Evolutionary conservation across 23 tunicate species (phyloP), one percentile per base, ranked within the genome.

Genomic region (Clavelina lepadiformis): DNA sequence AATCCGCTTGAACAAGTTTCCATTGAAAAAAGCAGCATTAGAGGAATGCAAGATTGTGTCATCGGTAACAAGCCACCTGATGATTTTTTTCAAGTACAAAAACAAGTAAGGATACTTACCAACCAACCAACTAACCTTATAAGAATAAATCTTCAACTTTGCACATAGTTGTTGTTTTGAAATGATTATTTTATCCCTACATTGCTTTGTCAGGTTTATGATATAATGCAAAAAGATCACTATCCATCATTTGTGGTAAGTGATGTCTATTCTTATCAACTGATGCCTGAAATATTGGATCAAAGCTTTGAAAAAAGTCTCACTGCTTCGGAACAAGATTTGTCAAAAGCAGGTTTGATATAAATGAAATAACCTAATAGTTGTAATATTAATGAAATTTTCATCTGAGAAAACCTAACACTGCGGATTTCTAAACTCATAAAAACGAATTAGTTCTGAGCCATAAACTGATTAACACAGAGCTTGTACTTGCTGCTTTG

Each of bases 201-300:
- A 6, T 6, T 28, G 15, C 13, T 23, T 51, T 38, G 38, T 54
- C 68, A 80, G 82, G 76, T 88, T n/a, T 88, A 67, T 36, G 85
- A 79, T 5, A 23, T 74, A 2, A 38, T 88, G 63, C 63, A 88
- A 33, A 73, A 53, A 26, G 96, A 88, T 32, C 96, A 88, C 46
- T 88, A 72, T 37, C 96, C 96, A 7, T 88, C 96, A 11, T 88
- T 88, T 63, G 73, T 88, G 7, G 96, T 88, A 5, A 88, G 96
- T 44, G 96, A 88, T 38, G 31, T 88, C 60, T 88, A 88, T 44
- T 65, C 65, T 3, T 38, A 47, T 34, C 82, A 88, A 38, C 57
- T 88, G 33, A 78, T 86, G 80, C 95, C 85, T 11, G 86, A 86
- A 63, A 57, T 86, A 5, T 22, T 35, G 2, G 95, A 86, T 45